Base-by-base conservation (phyloP, 37 sponge, comb jelly and placozoan species). In the Corticium candelabrum region DNA sequence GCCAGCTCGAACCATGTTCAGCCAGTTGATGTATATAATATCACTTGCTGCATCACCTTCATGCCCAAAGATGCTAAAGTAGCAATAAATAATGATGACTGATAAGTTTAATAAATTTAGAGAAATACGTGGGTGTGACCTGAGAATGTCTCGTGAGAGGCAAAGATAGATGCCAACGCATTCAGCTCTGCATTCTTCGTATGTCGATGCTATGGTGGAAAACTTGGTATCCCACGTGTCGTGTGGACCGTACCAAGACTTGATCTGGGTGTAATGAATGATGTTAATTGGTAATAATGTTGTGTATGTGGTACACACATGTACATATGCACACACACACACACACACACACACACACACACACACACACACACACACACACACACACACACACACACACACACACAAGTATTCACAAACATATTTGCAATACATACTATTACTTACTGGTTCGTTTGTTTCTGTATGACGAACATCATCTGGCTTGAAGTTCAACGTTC, bases 161-260 rank as follows among this genome's bases (percentile, higher is more conserved):
- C 93, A 89, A 73, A 94, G 85, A 68, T 91, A 91, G 40, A 94
- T 81, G 0, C 95, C 95, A 34, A 94, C 95, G 83, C 95, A 94
- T 77, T 94, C 95, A 0, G 95, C 95, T 38, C 91, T 67, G 68
- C 95, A 94, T 71, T 94, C 95, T 74, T 94, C 95, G 62, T 94
- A 94, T 35, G 87, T 72, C 3, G 93, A 91, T 7, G 89, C 81
- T 62, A 94, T 1, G 21, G 77, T 39, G 11, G 78, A 78, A 77
- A 94, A 94, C 37, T 79, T 78, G 34, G 83, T 79, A 79, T 91
- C 93, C 70, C 77, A 94, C 34, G 93, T 94, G 36, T 94, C 92
- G 0, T 82, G 80, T 40, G 93, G 82, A n/a, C 39, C 68, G 69
- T 94, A 94, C 92, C 92, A 94, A 11, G 78, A 79, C 30, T 39